Percentiles rank a stretch among this genome's conserved stretches.
Conservation (phyloP, 1,140 invertebrate species). For the Acyrthosiphon pisum region DNA sequence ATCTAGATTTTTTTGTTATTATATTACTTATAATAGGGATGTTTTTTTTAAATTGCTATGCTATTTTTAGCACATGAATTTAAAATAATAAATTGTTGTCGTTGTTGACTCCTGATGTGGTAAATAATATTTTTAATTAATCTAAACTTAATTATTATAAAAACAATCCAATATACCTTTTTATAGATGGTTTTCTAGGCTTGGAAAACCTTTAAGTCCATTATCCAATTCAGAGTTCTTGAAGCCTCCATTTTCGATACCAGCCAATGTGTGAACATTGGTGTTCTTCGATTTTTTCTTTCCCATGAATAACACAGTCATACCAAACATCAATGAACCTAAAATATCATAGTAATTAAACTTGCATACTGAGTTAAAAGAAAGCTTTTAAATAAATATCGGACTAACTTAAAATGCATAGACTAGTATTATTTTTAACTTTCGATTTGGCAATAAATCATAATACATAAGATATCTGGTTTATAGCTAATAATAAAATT, state of each 20-base stretch:
- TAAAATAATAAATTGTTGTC: not conserved
- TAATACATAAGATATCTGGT: not conserved
- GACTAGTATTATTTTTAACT: not conserved
- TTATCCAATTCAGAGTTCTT: constrained; percentile 59
- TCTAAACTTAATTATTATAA: not conserved
- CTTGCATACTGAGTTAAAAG: not conserved
- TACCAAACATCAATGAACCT: constrained; percentile 61
- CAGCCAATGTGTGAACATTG: constrained; percentile 59
- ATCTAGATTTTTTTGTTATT: not conserved
- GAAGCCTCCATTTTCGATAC: constrained; percentile 61
- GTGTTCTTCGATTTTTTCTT: constrained; percentile 58
- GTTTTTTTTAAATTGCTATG: not conserved
- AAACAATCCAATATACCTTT: not conserved
- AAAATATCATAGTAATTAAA: not conserved
- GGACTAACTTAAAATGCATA: not conserved
- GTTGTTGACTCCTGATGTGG: not conserved
- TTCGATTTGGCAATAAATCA: not conserved
- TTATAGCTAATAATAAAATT: not conserved
- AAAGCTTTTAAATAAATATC: not conserved
- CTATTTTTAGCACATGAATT: not conserved
- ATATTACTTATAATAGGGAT: not conserved
- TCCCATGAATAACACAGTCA: constrained; percentile 61
- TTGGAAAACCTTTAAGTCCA: constrained; percentile 49
- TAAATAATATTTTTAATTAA: not conserved
- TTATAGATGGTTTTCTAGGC: constrained; percentile 46